phyloP scores from a whole-genome alignment of 1,140 invertebrate genomes.

The Pogonognathellus flavescens region DNA sequence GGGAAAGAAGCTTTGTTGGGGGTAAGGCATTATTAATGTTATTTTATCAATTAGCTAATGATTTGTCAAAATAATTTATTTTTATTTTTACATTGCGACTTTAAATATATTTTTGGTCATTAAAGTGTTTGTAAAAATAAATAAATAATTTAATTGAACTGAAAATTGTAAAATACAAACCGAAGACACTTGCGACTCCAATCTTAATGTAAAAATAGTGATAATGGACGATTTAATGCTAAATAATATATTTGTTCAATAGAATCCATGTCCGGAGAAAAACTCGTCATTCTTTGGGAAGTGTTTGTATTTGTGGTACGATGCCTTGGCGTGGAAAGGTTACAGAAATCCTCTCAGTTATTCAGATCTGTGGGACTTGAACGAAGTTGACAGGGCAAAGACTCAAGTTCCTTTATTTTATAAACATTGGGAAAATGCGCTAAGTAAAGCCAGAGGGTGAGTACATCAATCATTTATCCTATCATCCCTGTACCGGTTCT shows the following conservation, averaged over 20 bases:
- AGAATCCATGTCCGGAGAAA: constrained; percentile 74
- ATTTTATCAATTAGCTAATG: constrained; percentile 6
- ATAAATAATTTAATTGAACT: too few relatives aligned
- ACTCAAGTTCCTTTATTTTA: constrained; percentile 71
- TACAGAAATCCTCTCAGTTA: constrained; percentile 71
- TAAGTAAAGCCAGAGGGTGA: constrained; percentile 72
- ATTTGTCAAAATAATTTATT: too few relatives aligned
- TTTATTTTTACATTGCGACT: too few relatives aligned
- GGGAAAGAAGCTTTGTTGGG: neutral
- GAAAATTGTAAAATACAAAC: too few relatives aligned
- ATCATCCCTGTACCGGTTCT: too few relatives aligned
- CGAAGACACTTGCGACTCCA: too few relatives aligned
- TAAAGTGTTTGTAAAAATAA: too few relatives aligned
- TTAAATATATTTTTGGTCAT: too few relatives aligned
- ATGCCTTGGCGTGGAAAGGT: constrained; percentile 70
- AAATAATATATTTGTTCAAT: constrained; percentile 63
- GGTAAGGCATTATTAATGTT: neutral
- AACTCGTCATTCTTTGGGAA: constrained; percentile 74
- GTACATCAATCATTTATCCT: too few relatives aligned
- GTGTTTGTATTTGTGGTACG: constrained; percentile 76
- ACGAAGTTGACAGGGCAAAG: constrained; percentile 71
- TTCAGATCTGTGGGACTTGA: constrained; percentile 74
- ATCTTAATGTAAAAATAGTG: neutral
- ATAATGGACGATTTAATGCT: constrained; percentile 35
- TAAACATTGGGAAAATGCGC: constrained; percentile 70